These are phyloP conservation scores for Ardeotis arabs DNA, from an alignment of 2,113 vertebrate genomes.

Conservation along the genomic window DNA sequence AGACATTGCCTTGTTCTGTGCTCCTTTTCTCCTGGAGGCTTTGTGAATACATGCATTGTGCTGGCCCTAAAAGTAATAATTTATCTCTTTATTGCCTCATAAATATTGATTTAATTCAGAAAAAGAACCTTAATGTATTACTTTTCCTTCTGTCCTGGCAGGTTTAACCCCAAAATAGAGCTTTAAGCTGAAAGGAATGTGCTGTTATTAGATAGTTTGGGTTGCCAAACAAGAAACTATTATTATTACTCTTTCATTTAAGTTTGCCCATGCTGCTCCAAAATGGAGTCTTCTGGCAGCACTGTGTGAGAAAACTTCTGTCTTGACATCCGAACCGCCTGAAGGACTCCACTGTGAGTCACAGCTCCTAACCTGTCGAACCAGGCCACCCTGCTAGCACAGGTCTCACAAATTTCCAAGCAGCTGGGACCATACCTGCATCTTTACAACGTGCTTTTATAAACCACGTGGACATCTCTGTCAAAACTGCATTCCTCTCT, in stretches of 20 bases:
- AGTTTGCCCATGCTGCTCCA: not conserved
- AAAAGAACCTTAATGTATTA: not conserved
- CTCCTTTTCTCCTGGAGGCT: not conserved
- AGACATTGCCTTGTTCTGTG: not conserved
- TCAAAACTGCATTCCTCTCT: not conserved
- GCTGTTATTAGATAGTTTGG: not conserved
- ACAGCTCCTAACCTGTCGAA: not conserved
- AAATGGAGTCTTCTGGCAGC: not conserved
- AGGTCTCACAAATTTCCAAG: not conserved
- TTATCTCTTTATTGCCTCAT: not conserved
- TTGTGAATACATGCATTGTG: not conserved
- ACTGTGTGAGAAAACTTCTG: not conserved
- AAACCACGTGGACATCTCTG: not conserved
- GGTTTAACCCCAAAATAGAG: not conserved
- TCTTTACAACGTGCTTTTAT: not conserved
- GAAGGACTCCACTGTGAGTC: fast-evolving
- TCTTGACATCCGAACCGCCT: not conserved
- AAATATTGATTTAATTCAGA: not conserved
- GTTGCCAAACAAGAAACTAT: not conserved
- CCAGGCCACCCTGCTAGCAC: too few species aligned
- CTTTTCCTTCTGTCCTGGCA: not conserved
- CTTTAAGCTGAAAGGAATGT: not conserved
- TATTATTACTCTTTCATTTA: not conserved
- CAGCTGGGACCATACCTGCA: not conserved
- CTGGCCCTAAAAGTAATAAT: not conserved